Base-by-base conservation (phyloP, 1,140 invertebrate species). In the Coenobita brevimanus region DNA sequence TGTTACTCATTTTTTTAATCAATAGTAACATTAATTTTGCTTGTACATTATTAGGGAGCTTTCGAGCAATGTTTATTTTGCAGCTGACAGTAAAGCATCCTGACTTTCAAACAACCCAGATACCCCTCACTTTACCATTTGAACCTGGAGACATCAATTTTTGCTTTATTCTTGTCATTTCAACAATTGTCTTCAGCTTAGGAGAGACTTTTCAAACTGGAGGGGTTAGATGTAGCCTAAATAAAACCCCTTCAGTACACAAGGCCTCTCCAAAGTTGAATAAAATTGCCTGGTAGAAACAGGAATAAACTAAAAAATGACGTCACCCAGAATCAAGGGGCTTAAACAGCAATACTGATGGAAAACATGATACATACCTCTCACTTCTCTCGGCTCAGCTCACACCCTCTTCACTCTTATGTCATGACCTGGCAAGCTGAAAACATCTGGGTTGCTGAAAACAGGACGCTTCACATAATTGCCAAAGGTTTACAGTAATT, bases 81-180 rank as follows among this genome's bases (percentile, higher is more conserved):
- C 50, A 27, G 41, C 27, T 64, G 50, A 17, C 54, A 43, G 41
- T 38, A 82, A 82, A 50, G 84, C 84, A 87, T 87, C 84, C 75
- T 87, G 84, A 71, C 76, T 87, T 87, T 87, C 83, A 80, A 87
- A 87, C 84, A 87, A 87, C 84, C 84, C 84, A 87, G 84, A 87
- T 87, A 87, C 76, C 84, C 84, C 84, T 79, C 76, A 87, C 84
- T 87, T 87, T 54, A 87, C 78, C n/a, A n/a, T n/a, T n/a, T n/a
- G n/a, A n/a, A n/a, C n/a, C n/a, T n/a, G n/a, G n/a, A n/a, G n/a
- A n/a, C n/a, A n/a, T n/a, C n/a, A n/a, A n/a, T n/a, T n/a, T n/a
- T n/a, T n/a, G n/a, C n/a, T n/a, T n/a, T n/a, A n/a, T n/a, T n/a
- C n/a, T n/a, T n/a, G n/a, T n/a, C n/a, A n/a, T n/a, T n/a, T n/a